Conservation (phyloP, 2,888 invertebrate genomes). For the Standfussiana lucernea region DNA sequence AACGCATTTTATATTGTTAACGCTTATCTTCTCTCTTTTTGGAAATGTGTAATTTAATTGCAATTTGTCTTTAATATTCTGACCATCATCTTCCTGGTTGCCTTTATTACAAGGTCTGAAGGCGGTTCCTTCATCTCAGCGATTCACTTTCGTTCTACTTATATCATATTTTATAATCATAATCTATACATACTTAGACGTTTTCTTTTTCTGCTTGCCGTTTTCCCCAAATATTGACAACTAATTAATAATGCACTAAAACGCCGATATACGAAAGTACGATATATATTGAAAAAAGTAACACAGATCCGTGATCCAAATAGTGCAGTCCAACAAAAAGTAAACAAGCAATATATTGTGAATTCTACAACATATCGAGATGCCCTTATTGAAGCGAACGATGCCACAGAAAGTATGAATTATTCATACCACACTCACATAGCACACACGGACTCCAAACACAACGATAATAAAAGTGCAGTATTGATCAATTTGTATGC, state of each 20-base stretch:
- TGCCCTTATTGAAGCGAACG: conserved; percentile 74
- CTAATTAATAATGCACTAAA: neutral
- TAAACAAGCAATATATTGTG: conserved; percentile 76
- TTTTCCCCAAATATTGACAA: too few species aligned
- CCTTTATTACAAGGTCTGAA: neutral
- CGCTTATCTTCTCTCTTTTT: neutral
- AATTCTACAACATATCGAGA: conserved; percentile 67
- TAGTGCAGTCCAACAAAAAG: conserved; percentile 68
- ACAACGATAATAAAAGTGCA: conserved; percentile 66
- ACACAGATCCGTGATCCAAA: conserved; percentile 68
- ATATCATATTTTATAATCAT: neutral
- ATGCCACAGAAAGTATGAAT: conserved; percentile 72
- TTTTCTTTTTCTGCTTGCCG: neutral
- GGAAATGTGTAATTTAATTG: neutral
- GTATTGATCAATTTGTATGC: conserved; percentile 65
- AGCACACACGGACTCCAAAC: conserved; percentile 55
- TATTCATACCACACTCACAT: conserved; percentile 73
- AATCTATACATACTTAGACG: neutral
- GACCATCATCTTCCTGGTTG: neutral
- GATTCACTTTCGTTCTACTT: neutral
- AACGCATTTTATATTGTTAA: neutral
- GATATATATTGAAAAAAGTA: conserved; percentile 33
- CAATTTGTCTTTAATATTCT: neutral
- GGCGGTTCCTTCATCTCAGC: too few species aligned
- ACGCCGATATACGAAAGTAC: neutral